Base-by-base conservation (phyloP, 2,888 invertebrate genomes). In the Noctuana brunneofusca region DNA sequence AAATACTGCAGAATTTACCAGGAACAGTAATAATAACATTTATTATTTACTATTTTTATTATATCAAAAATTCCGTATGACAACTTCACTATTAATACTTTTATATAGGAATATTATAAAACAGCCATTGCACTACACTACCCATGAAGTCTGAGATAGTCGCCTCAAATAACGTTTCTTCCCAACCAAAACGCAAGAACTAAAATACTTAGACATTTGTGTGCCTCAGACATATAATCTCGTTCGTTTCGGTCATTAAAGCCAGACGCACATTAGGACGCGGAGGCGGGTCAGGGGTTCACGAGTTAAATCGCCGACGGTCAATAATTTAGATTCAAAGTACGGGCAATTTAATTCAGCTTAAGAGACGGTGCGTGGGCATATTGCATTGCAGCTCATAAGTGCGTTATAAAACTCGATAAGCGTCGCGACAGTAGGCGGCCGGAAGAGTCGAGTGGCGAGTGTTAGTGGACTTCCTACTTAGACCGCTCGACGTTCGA, bases 381-480 rank as follows among this genome's bases (percentile, higher is more conserved):
- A 68, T 66, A 67, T 58, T 74, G 79, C 81, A 84, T 76, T 81
- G 86, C 84, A 82, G 80, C 81, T 83, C 82, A 80, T 88, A 85
- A 89, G 83, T 86, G 88, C 80, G 87, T 85, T 88, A 83, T 88
- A 73, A 87, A 87, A 87, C 87, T 86, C 85, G 88, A 88, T 87
- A 86, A 87, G 84, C 79, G 87, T 75, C 86, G 84, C 83, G 87
- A 83, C 86, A 80, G 90, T 89, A 84, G 89, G 90, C 89, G 90
- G 88, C 82, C 89, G 90, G 89, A 89, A 90, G 86, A 80, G 81
- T 75, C 76, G 79, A 80, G 81, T 76, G 82, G 73, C 78, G 78
- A 83, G 84, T 78, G 83, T 82, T 82, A 80, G 82, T 79, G 79
- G 83, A 85, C 89, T 90, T 91, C 90, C 90, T 90, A 89, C 90